Base-by-base conservation (phyloP, 2,113 vertebrate species). In the Chloroceryle aenea region DNA sequence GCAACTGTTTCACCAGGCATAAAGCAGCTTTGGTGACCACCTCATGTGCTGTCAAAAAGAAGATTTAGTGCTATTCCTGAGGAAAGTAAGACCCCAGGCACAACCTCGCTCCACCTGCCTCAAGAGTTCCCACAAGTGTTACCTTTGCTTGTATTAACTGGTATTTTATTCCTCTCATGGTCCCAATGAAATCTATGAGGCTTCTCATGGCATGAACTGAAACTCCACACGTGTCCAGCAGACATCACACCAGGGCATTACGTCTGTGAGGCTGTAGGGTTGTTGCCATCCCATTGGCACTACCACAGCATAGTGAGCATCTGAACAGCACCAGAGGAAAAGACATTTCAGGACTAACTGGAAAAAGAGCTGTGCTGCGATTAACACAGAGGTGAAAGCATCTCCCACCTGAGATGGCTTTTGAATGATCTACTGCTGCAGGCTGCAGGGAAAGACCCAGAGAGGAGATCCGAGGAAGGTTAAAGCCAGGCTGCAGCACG, bases 151-250 rank as follows among this genome's bases (percentile, higher is more conserved):
- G 1, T 27, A 29, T 18, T 43, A 34, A 34, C 10, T 0, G 1
- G n/a, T 48, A 34, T 50, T 77, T 92, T 36, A 38, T 63, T 52
- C 43, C 56, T 81, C 29, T 26, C 32, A 23, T 1, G 34, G 16
- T 85, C 52, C 27, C 66, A 23, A 10, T 43, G 89, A 85, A 92
- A 90, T 71, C 92, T 23, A 26, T 81, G 93, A 89, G 93, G 92
- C 80, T 94, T 92, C 94, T 92, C 81, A 94, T 66, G 95, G 93
- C 76, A 52, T 2, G 19, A 74, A 75, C 72, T 14, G 90, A 94
- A 94, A 94, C 55, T 85, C 88, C 92, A 58, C 11, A 36, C 4
- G 7, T 4, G 1, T 50, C 71, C 23, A 0, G 22, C 64, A 0
- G 47, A 11, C 19, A 20, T 13, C 14, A 2, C 68, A 1, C 2